phyloP scores from a whole-genome alignment of 2,797 vertebrate species.

The Phoebastria nigripes region DNA sequence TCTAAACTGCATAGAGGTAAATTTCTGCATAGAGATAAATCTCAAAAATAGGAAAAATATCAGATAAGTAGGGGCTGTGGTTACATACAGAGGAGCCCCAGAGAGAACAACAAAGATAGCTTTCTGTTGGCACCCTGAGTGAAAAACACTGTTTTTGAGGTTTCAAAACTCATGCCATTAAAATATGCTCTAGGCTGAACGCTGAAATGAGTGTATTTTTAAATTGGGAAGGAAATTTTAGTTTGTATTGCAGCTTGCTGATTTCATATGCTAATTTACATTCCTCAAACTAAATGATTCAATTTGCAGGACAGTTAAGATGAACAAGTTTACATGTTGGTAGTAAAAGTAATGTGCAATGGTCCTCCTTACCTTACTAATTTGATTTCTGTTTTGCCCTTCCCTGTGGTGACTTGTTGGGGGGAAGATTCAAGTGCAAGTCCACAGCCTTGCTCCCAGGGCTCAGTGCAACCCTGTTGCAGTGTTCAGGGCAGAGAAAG shows the following conservation, averaged over 20 bases:
- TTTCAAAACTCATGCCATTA: slow-evolving; percentile 55
- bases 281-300: slow-evolving; percentile 25
- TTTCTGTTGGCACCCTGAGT: slow-evolving; percentile 49
- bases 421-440: background rate
- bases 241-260: slow-evolving; percentile 38
- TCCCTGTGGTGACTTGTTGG: background rate
- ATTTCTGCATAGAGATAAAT: background rate
- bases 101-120: slow-evolving; percentile 2
- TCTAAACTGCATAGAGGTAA: background rate
- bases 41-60: background rate
- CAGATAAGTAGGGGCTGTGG: slow-evolving; percentile 29
- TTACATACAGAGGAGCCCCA: background rate
- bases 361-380: background rate
- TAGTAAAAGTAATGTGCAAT: background rate
- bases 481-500: background rate
- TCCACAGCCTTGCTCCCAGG: background rate
- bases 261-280: slow-evolving; percentile 52
- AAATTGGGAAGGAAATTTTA: background rate
- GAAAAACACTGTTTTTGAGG: slow-evolving; percentile 37
- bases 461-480: background rate
- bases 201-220: background rate
- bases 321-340: background rate
- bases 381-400: background rate
- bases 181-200: slow-evolving; percentile 27
- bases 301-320: slow-evolving; percentile 33